A percentile compares a stretch with the other conserved stretches of the same genome.
phyloP scores from a whole-genome alignment of 2,888 invertebrate genomes.

The Sinohyriopsis cumingii region DNA sequence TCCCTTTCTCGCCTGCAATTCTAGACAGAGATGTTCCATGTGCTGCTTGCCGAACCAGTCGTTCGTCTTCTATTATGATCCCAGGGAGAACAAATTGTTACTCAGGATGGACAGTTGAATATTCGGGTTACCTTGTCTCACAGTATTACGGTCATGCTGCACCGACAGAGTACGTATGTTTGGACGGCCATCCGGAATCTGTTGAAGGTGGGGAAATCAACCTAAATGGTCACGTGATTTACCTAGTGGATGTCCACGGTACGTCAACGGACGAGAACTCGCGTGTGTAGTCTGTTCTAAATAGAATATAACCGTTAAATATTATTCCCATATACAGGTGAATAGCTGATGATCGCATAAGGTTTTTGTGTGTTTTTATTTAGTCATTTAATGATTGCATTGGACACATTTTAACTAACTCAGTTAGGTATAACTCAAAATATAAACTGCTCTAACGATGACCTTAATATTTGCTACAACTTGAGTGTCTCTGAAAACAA shows the following conservation, averaged over 20 bases:
- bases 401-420: too few relatives aligned
- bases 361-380: too few relatives aligned
- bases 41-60: constrained; percentile 7
- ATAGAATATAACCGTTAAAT: background rate
- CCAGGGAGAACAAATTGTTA: constrained; percentile 9
- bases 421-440: too few relatives aligned
- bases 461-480: too few relatives aligned
- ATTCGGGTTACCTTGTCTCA: constrained; percentile 11
- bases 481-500: too few relatives aligned
- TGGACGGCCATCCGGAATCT: constrained; percentile 6
- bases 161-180: constrained; percentile 8
- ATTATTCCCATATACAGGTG: too few relatives aligned
- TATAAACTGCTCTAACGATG: too few relatives aligned
- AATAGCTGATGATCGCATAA: too few relatives aligned
- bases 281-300: constrained; percentile 15
- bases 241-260: constrained; percentile 14
- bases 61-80: constrained; percentile 7
- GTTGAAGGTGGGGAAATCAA: background rate
- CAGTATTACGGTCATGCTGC: background rate
- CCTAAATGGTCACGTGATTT: constrained; percentile 4
- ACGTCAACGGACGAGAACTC: constrained; percentile 3
- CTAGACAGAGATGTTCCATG: constrained; percentile 11
- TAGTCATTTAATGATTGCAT: too few relatives aligned
- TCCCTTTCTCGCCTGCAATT: background rate
- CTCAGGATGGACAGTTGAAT: constrained; percentile 13